Evolutionary conservation across 2,888 invertebrate species (phyloP).

Genomic region (Colletes collaris): DNA sequence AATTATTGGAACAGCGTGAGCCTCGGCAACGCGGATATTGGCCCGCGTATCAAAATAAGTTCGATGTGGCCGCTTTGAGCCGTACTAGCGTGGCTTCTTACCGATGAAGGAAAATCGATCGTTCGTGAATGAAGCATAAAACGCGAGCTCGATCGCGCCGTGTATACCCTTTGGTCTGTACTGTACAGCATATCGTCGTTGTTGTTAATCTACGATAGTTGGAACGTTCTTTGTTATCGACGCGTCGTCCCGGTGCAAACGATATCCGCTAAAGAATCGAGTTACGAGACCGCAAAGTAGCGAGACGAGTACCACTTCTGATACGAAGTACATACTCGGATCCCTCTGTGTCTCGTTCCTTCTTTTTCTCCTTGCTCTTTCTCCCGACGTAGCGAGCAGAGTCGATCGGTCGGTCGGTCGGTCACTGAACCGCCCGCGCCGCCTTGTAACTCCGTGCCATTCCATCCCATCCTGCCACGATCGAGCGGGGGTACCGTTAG

Average conservation of each 20-base stretch:
- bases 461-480: constrained; percentile 71
- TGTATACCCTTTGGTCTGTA: neutral
- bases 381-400: constrained; percentile 52
- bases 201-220: constrained; percentile 43
- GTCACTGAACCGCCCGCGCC: constrained; percentile 79
- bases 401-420: constrained; percentile 78
- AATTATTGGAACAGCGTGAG: no score
- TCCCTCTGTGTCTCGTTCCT: constrained; percentile 25
- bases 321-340: constrained; percentile 43
- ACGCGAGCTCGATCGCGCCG: neutral
- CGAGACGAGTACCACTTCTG: constrained; percentile 60
- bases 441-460: constrained; percentile 73
- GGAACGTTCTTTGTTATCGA: constrained; percentile 45
- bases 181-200: neutral
- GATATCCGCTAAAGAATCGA: constrained; percentile 69
- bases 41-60: no score
- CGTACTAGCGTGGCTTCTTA: no score
- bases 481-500: constrained; percentile 77
- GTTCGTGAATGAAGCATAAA: neutral
- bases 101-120: neutral
- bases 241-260: constrained; percentile 57
- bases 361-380: constrained; percentile 51
- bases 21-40: no score
- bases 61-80: no score
- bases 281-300: constrained; percentile 66